Base-by-base conservation (phyloP, 1,140 invertebrate genomes). In the Druon quercuslanigerum region DNA sequence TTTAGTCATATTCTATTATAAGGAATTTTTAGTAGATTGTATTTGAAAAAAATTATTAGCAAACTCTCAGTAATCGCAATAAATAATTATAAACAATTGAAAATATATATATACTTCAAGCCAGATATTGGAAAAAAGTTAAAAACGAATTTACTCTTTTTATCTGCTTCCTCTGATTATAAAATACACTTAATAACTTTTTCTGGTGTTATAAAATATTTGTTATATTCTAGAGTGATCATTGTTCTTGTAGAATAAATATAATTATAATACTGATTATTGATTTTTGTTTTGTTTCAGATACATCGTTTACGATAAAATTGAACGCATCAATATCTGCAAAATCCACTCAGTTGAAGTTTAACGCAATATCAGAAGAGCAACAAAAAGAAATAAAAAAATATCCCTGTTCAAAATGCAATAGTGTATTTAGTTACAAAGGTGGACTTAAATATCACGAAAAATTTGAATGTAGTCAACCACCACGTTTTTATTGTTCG, bases 391-490 rank as follows among this genome's bases (percentile, higher is more conserved):
- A 66, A 7, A 11, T 46, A 9, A 66, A 66, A 66, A 66, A 66
- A 66, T 40, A 40, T 33, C 60, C 60, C 12, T 66, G 60, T 66
- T 66, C 25, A 66, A 66, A 66, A 66, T 66, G 60, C 40, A 40
- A 13, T 40, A 66, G 60, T 66, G 60, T 66, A 16, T 66, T 66
- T n/a, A 66, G 60, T n/a, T 66, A 66, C 40, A 66, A 66, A 66
- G 60, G 60, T 66, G 60, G 60, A n/a, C n/a, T 66, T 14, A 66
- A 40, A 66, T 66, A 66, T 16, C 60, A 66, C 16, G 60, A 66
- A 40, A 66, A 66, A 40, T 66, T 66, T 16, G 60, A 66, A 66
- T 66, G 60, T 66, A 40, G 25, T 6, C 60, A 66, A 66, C 60
- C 60, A 14, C 60, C 60, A 33, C 60, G 60, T 3, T 66, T 66